Conservation (phyloP, 2,113 vertebrate genomes). For the Callaeas wilsoni region DNA sequence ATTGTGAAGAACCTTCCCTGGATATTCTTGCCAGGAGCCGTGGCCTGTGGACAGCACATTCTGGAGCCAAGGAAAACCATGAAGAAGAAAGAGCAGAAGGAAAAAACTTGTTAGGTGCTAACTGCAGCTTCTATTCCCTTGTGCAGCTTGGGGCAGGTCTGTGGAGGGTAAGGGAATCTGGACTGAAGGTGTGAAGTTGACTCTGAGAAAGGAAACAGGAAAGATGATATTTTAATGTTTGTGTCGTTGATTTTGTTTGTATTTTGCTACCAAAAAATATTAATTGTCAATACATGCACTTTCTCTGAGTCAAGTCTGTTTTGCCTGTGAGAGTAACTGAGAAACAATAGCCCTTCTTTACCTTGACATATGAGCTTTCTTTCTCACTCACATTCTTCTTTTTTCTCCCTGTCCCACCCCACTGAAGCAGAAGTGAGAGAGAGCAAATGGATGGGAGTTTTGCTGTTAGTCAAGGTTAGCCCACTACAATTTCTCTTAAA, state of each 20-base stretch:
- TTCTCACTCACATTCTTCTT: background rate
- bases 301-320: background rate
- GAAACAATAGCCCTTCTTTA: background rate
- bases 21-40: background rate
- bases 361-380: background rate
- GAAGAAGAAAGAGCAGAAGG: background rate
- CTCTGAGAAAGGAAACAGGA: background rate
- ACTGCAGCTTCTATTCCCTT: background rate
- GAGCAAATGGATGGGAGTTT: background rate
- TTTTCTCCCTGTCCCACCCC: background rate
- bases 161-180: background rate
- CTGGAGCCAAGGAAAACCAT: background rate
- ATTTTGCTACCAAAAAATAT: background rate
- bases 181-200: background rate
- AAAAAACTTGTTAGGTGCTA: rapidly evolving
- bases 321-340: background rate
- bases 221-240: background rate
- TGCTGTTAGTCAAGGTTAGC: background rate
- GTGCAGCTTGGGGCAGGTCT: background rate
- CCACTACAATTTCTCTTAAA: background rate
- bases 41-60: background rate
- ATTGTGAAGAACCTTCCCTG: background rate
- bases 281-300: background rate
- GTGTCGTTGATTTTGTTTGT: background rate
- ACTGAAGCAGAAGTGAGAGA: rapidly evolving